phyloP scores from a whole-genome alignment of 1,140 invertebrate species.

The Drosophila simulans region DNA sequence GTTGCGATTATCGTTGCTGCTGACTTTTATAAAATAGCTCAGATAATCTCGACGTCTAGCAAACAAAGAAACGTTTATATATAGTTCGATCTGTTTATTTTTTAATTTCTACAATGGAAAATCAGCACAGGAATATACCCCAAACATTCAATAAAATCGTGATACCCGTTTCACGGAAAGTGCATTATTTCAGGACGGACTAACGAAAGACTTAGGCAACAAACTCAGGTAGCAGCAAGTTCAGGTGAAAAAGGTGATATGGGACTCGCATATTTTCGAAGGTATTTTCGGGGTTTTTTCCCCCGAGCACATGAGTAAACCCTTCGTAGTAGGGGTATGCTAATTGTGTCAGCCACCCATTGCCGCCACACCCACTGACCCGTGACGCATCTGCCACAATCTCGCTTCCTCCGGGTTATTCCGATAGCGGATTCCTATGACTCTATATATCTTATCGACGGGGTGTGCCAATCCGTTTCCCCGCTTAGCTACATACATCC shows the following conservation, averaged over 20 bases:
- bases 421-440: conserved; percentile 51
- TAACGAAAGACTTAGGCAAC: conserved; percentile 76
- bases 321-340: conserved; percentile 25
- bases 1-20: neutral
- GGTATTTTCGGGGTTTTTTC: conserved; percentile 40
- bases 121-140: no score
- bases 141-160: neutral
- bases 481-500: conserved; percentile 48
- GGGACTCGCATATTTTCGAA: conserved; percentile 24
- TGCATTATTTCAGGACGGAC: conserved; percentile 1
- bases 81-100: no score
- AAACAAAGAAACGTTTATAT: neutral
- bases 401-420: conserved; percentile 63
- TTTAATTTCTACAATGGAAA: no score
- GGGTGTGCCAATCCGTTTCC: conserved; percentile 53
- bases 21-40: neutral
- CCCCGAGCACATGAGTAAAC: conserved; percentile 1
- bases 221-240: conserved; percentile 73
- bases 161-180: neutral
- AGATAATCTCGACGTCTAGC: neutral
- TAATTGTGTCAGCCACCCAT: conserved; percentile 58
- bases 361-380: conserved; percentile 21
- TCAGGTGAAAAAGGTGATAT: conserved; percentile 54
- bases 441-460: conserved; percentile 77
- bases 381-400: conserved; percentile 50